Conservation (phyloP, 2,113 vertebrate species). For the Hiodon tergisus region DNA sequence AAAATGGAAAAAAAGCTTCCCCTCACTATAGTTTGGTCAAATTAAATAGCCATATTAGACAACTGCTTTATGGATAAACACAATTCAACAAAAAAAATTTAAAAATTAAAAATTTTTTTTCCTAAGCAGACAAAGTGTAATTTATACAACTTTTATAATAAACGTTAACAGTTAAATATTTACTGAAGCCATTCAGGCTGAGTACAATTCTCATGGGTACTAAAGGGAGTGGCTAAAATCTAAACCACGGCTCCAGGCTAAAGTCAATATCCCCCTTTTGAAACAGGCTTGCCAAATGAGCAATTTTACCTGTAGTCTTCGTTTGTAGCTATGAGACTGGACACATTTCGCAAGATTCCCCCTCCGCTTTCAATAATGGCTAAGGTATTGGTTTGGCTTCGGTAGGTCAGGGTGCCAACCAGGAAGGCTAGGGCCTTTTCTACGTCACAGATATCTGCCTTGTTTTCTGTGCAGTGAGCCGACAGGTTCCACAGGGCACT, state of each 20-base stretch:
- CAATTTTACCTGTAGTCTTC: conserved; percentile 83
- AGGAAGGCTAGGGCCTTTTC: conserved; percentile 88
- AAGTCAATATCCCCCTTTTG: background rate
- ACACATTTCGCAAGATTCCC: conserved; percentile 93
- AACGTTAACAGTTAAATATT: background rate
- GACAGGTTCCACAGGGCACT: conserved; percentile 98
- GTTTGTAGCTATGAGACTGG: conserved; percentile 95
- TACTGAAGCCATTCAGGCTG: background rate
- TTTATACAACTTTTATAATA: background rate
- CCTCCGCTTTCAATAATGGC: conserved; percentile 98
- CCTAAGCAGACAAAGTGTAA: too few species aligned
- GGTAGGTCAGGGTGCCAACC: conserved; percentile 85
- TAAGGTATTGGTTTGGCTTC: conserved; percentile 93
- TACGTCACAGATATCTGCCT: conserved; percentile 93
- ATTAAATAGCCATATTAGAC: too few species aligned
- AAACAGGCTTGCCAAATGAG: background rate
- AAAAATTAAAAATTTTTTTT: too few species aligned
- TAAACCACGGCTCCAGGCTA: background rate
- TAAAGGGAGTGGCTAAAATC: too few species aligned
- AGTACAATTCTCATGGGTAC: too few species aligned
- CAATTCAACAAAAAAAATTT: too few species aligned
- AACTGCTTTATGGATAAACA: too few species aligned
- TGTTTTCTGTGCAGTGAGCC: conserved; percentile 97
- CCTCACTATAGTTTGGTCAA: background rate
- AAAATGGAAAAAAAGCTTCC: background rate